Percentiles rank a stretch among this genome's conserved stretches.
These are phyloP conservation scores for Chironomus riparius DNA, from an alignment of 2,888 invertebrate genomes.

Conservation along the genomic window DNA sequence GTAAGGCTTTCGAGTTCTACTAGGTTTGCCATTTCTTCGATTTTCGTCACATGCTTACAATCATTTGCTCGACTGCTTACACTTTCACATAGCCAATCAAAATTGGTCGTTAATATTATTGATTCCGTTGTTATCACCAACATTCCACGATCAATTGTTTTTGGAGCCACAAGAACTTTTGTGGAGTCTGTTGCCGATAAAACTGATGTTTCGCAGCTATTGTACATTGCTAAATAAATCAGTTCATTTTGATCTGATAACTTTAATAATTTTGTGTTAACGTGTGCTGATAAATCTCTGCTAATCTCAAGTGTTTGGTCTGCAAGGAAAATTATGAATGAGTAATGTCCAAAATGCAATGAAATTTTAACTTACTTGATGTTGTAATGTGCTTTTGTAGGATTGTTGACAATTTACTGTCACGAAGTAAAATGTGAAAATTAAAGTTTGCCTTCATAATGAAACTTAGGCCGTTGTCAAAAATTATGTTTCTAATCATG, in stretches of 20 bases:
- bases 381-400: conserved; percentile 32
- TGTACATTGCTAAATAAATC: background rate
- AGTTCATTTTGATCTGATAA: background rate
- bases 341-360: background rate
- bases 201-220: conserved; percentile 33
- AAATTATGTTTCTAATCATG: conserved; percentile 45
- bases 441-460: conserved; percentile 41
- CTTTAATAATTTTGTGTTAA: background rate
- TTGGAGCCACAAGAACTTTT: conserved; percentile 28
- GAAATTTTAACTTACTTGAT: conserved; percentile 7
- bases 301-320: background rate
- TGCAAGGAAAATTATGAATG: background rate
- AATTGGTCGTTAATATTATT: conserved; percentile 42
- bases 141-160: conserved; percentile 34
- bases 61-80: conserved; percentile 29
- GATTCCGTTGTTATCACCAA: conserved; percentile 41
- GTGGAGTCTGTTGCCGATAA: conserved; percentile 23
- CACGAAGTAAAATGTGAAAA: conserved; percentile 43
- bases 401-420: conserved; percentile 46
- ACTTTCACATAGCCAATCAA: conserved; percentile 43
- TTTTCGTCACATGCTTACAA: conserved; percentile 29
- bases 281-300: background rate
- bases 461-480: conserved; percentile 47
- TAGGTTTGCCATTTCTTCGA: conserved; percentile 47
- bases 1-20: conserved; percentile 44